A percentile compares a stretch with the other conserved stretches of the same genome.
These are phyloP conservation scores for Grus americana DNA, from an alignment of 2,113 vertebrate genomes.

Conservation along the genomic window DNA sequence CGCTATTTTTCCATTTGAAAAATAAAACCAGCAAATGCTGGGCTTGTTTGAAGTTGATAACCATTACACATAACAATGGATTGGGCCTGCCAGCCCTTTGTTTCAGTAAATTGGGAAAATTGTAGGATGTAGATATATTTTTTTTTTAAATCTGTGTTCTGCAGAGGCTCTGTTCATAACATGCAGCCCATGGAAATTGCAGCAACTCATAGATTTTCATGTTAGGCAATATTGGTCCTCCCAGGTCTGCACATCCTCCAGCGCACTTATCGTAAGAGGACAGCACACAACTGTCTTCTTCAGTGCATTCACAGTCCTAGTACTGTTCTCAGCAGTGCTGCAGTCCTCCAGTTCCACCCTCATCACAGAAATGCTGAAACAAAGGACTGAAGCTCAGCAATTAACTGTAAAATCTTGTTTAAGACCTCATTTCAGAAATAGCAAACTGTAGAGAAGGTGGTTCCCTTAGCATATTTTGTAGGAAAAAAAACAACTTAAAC, in stretches of 20 bases:
- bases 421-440: not conserved
- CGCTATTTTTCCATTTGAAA: not conserved
- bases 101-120: not conserved
- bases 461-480: not conserved
- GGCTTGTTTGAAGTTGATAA: not conserved
- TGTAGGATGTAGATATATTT: not conserved
- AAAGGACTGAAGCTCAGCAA: not conserved
- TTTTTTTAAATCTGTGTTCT: not conserved
- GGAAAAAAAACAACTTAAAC: not conserved
- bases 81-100: not conserved
- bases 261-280: not conserved
- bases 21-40: not conserved
- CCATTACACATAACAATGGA: not conserved
- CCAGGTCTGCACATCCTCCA: not conserved
- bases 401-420: not conserved
- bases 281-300: not conserved
- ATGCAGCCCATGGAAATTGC: not conserved
- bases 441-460: not conserved
- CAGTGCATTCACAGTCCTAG: not conserved
- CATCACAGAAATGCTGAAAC: not conserved
- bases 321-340: fast-evolving
- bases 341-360: not conserved
- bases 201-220: not conserved
- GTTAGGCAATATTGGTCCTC: not conserved
- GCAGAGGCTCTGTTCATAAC: not conserved